Conservation (phyloP, 1,140 invertebrate species). For the Drosophila eugracilis region DNA sequence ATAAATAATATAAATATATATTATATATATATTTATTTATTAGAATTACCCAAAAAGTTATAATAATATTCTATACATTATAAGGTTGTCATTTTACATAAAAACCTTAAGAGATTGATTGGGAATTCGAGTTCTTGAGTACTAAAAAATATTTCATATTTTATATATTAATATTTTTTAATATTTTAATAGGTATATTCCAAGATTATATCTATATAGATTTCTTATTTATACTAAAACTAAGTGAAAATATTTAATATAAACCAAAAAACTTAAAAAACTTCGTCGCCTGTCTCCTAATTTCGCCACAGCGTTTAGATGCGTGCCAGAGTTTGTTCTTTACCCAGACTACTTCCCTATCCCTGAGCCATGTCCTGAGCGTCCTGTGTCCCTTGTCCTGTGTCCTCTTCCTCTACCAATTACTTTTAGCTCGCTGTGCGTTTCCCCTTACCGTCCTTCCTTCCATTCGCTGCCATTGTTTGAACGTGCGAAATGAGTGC, state of each 20-base stretch:
- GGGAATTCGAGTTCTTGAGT: too few species aligned
- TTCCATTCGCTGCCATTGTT: constrained; percentile 22
- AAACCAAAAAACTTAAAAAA: not conserved
- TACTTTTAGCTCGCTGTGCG: constrained; percentile 32
- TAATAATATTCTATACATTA: too few species aligned
- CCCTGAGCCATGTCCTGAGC: constrained; percentile 19
- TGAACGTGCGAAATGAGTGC: constrained; percentile 77
- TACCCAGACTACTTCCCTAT: constrained; percentile 28
- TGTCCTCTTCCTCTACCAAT: constrained; percentile 29
- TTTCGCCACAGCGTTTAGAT: constrained; percentile 15
- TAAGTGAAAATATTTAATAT: not conserved
- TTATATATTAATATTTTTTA: too few species aligned
- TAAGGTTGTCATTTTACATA: too few species aligned
- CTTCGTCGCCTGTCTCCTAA: constrained; percentile 10
- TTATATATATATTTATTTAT: too few species aligned
- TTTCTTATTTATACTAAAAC: too few species aligned
- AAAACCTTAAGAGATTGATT: too few species aligned
- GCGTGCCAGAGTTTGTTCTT: constrained; percentile 13
- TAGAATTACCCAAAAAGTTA: too few species aligned
- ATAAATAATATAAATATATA: too few species aligned
- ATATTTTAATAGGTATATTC: too few species aligned
- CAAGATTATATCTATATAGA: too few species aligned
- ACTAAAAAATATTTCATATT: too few species aligned
- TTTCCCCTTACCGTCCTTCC: not conserved
- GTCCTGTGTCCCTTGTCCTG: constrained; percentile 6